A percentile compares a stretch with the other conserved stretches of the same genome.
phyloP scores from a whole-genome alignment of 2,797 vertebrate species.

The Spondyliosoma cantharus region DNA sequence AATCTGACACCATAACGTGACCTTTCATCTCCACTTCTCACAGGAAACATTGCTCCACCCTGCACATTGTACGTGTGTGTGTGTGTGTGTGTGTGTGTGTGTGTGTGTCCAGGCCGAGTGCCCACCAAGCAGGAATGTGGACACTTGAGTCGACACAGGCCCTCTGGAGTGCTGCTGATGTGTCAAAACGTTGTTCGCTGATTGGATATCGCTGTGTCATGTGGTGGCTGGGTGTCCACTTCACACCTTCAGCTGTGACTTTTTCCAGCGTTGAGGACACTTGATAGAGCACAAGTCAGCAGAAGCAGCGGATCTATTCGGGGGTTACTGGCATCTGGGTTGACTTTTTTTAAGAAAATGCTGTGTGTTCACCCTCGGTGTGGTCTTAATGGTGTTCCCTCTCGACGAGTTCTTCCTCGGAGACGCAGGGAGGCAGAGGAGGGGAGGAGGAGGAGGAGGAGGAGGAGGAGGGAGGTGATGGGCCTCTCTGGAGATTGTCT shows the following conservation, averaged over 20 bases:
- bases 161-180: constrained; percentile 76
- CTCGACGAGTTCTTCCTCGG: constrained; percentile 60
- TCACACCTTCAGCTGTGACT: constrained; percentile 76
- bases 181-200: constrained; percentile 72
- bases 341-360: constrained; percentile 56
- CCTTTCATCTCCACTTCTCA: constrained; percentile 76
- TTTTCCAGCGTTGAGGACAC: constrained; percentile 60
- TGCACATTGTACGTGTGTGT: constrained; percentile 48
- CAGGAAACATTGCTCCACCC: constrained; percentile 68
- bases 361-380: constrained; percentile 53
- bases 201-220: constrained; percentile 77
- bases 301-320: constrained; percentile 50
- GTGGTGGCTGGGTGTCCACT: constrained; percentile 72
- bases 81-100: constrained; percentile 49
- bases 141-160: constrained; percentile 71
- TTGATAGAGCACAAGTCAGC: constrained; percentile 63
- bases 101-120: constrained; percentile 18
- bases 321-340: constrained; percentile 58
- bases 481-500: constrained; percentile 73
- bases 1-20: constrained; percentile 76
- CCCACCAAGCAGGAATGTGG: constrained; percentile 68
- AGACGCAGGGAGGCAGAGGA: constrained; percentile 42
- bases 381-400: constrained; percentile 63
- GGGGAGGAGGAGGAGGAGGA: constrained; percentile 36
- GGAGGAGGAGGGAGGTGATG: constrained; percentile 52